A percentile compares a stretch with the other conserved stretches of the same genome.
These are phyloP conservation scores for Macropus fuliginosus DNA, from an alignment of 2,797 vertebrate species.

Conservation along the genomic window DNA sequence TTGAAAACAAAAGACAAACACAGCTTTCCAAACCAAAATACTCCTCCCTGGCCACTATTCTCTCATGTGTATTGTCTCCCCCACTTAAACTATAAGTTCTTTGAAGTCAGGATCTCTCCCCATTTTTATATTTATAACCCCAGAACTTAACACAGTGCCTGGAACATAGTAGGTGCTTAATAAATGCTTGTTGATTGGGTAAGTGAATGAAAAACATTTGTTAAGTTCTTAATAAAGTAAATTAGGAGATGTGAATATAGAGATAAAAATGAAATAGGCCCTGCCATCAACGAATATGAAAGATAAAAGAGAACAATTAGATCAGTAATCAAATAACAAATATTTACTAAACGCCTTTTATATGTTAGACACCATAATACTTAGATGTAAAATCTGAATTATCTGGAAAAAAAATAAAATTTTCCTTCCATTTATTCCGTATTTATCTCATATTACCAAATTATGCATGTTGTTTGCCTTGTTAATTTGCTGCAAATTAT, in stretches of 20 bases:
- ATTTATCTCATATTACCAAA: not conserved
- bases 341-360: not conserved
- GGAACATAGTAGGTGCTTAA: not conserved
- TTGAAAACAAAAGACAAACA: too few relatives aligned
- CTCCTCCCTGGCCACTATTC: not conserved
- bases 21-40: not conserved
- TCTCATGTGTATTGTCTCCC: not conserved
- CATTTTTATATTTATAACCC: not conserved
- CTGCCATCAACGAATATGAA: fast-evolving
- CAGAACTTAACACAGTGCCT: not conserved
- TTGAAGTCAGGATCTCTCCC: not conserved
- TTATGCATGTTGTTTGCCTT: not conserved
- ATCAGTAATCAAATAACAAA: not conserved
- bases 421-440: not conserved
- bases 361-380: not conserved
- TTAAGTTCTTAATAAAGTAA: not conserved
- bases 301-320: not conserved
- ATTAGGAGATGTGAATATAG: not conserved
- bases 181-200: not conserved
- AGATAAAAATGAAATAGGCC: not conserved
- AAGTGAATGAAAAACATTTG: not conserved
- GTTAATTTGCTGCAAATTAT: not conserved
- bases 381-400: not conserved
- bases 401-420: not conserved
- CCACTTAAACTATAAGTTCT: not conserved